Conservation (phyloP, 2,888 invertebrate genomes). For the Dolichomitus sp. region DNA sequence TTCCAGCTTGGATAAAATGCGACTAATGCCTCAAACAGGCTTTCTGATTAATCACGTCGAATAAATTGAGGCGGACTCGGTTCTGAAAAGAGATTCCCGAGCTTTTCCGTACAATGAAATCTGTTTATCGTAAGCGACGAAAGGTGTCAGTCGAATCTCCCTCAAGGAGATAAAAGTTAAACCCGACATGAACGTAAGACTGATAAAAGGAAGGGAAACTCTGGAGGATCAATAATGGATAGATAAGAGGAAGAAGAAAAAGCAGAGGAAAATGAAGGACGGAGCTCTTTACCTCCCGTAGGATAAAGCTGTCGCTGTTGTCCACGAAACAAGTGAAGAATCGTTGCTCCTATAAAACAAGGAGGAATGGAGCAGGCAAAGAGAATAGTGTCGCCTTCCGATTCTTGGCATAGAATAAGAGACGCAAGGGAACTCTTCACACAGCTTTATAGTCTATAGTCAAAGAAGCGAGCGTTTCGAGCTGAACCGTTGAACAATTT, state of each 20-base stretch:
- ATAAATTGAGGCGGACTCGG: constrained; percentile 25
- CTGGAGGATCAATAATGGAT: constrained; percentile 53
- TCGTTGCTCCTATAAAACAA: constrained; percentile 39
- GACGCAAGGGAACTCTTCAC: constrained; percentile 19
- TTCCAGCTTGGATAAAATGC: constrained; percentile 19
- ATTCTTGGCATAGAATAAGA: constrained; percentile 45
- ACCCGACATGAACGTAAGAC: constrained; percentile 38
- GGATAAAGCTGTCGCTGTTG: constrained; percentile 20
- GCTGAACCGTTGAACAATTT: constrained; percentile 72
- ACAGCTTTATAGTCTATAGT: constrained; percentile 18
- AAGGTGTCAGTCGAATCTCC: constrained; percentile 28
- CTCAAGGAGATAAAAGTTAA: constrained; percentile 52
- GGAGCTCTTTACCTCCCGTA: constrained; percentile 12
- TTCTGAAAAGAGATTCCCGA: constrained; percentile 24
- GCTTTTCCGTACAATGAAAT: constrained; percentile 43
- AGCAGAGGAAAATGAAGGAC: background rate
- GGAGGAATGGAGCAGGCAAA: constrained; percentile 37
- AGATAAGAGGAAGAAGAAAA: constrained; percentile 15
- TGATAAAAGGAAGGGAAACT: constrained; percentile 14
- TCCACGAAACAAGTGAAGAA: constrained; percentile 57
- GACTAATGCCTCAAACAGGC: constrained; percentile 12
- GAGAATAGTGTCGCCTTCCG: constrained; percentile 41
- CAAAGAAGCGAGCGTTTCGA: constrained; percentile 28
- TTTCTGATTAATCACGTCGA: constrained; percentile 33
- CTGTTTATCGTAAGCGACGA: constrained; percentile 44